Evolutionary conservation across 2,888 invertebrate genomes (phyloP).

Genomic region (Drosophila phalerata): DNA sequence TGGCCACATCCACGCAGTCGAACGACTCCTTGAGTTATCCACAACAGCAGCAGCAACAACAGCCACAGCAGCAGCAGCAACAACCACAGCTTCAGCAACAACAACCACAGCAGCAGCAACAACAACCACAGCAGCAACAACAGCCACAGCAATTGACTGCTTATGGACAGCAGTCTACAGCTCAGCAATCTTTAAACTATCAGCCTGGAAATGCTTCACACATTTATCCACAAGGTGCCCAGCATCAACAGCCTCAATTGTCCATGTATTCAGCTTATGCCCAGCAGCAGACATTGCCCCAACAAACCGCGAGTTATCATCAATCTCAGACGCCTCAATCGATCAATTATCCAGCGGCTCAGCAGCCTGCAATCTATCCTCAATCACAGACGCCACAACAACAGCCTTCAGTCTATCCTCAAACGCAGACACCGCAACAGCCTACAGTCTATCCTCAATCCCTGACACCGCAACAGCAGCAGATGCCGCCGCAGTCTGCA

Average conservation of each 20-base stretch:
- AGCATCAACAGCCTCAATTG: constrained; percentile 18
- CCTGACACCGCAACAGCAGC: constrained; percentile 40
- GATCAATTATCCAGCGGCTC: constrained; percentile 14
- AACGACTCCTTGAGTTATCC: constrained; percentile 27
- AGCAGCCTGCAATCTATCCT: constrained; percentile 13
- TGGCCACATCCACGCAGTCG: constrained; percentile 62
- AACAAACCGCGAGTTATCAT: constrained; percentile 18
- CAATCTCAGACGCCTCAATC: constrained; percentile 37
- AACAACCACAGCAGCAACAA: constrained; percentile 20
- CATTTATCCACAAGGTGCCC: constrained; percentile 23
- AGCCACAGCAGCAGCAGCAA: constrained; percentile 17
- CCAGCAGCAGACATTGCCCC: constrained; percentile 29
- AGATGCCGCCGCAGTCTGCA: constrained; percentile 5
- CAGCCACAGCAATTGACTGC: constrained; percentile 2
- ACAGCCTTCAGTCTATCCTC: constrained; percentile 1
- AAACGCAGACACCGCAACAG: constrained; percentile 14
- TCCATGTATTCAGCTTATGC: constrained; percentile 26
- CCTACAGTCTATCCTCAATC: constrained; percentile 11
- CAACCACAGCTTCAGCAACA: background rate
- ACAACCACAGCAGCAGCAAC: background rate
- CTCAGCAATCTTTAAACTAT: constrained; percentile 26
- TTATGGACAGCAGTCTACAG: constrained; percentile 1
- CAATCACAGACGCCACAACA: constrained; percentile 16
- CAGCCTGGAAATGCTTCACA: constrained; percentile 28
- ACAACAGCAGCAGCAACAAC: constrained; percentile 8